Conservation (phyloP, 2,888 invertebrate species). For the Agrochola lota region DNA sequence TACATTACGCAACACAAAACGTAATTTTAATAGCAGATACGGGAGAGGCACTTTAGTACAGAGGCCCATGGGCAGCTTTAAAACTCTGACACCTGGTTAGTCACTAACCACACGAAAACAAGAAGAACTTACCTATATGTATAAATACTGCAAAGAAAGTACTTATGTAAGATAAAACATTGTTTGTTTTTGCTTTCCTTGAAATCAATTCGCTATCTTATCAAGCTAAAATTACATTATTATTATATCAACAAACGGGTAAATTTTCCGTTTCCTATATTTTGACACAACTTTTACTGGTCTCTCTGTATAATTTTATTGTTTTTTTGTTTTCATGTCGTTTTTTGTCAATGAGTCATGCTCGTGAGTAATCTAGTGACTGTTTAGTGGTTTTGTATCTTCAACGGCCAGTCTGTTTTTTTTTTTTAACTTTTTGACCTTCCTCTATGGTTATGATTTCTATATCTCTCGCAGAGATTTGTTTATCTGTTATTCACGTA, state of each 20-base stretch:
- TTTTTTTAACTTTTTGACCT: neutral
- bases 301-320: neutral
- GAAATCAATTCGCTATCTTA: constrained; percentile 54
- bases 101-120: no score
- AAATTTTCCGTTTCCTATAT: constrained; percentile 17
- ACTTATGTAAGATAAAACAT: constrained; percentile 40
- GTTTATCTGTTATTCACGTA: neutral
- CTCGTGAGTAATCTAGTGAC: neutral
- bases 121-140: no score
- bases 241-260: neutral
- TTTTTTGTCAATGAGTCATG: neutral
- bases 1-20: no score
- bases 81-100: no score
- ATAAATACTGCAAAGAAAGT: constrained; percentile 22
- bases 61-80: no score
- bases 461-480: neutral
- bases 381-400: neutral
- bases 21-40: no score
- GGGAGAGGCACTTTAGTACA: no score
- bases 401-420: neutral
- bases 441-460: neutral
- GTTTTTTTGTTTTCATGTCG: neutral
- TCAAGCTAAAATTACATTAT: constrained; percentile 39
- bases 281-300: neutral
- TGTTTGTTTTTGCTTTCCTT: constrained; percentile 53